Base-by-base conservation (phyloP, 2,888 invertebrate genomes). In the Congeria kusceri region DNA sequence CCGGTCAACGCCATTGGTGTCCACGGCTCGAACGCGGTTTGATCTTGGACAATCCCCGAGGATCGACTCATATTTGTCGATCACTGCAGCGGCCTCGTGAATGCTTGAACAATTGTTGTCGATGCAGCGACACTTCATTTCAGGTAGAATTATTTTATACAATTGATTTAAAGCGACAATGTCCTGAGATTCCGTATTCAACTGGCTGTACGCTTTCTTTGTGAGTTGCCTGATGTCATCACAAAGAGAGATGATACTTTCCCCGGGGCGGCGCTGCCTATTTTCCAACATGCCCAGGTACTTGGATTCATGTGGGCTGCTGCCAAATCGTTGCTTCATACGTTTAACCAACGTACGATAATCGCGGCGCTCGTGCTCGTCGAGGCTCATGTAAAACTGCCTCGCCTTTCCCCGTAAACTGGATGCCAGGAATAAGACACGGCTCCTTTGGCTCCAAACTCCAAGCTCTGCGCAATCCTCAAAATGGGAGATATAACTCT, bases 61-160 rank as follows among this genome's bases (percentile, higher is more conserved):
- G 20, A 53, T 53, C 9, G 53, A 49, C 28, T 84, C 79, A 39
- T 82, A 82, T 7, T 72, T 58, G 23, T 82, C 81, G 15, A 79
- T 76, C 2, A 80, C 73, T 13, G 70, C 61, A 0, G 77, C 75
- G n/a, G 82, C 82, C 2, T 80, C 72, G 23, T 70, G 23, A 15
- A 81, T 47, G 13, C 63, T 73, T 9, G 61, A 23, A 62, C 78
- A 84, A 13, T 78, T 67, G 11, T 76, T 59, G 46, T 84, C 78
- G 64, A 84, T 73, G 62, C 83, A 80, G 25, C 80, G 27, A 57
- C 80, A 80, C 63, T 77, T 83, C 80, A 77, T 77, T 25, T 83
- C 83, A 28, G 53, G 28, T 23, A 78, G 46, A 20, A 78, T 61
- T 18, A 74, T 25, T 23, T 79, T 75, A 27, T 77, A 77, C 25